Evolutionary conservation across 2,797 vertebrate genomes (phyloP), one percentile per base, ranked within the genome.

Genomic region (Sebastes nivosus): DNA sequence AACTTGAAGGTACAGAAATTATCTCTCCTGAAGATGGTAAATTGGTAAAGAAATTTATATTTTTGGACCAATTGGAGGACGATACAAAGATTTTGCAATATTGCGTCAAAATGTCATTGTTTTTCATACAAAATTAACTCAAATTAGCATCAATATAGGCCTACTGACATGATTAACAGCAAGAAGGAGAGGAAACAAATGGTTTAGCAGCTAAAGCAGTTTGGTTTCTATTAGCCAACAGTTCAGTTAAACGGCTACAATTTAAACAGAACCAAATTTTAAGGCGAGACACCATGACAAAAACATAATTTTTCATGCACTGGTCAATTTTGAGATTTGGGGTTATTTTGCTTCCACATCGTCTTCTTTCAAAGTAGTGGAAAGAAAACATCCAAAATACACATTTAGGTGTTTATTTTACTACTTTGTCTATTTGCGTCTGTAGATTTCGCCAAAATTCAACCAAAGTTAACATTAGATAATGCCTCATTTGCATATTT

Each of bases 1-100:
- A 11, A 20, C 10, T 13, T 22, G 2, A 61, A 63, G 5, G 0
- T 27, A 13, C 5, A 1, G 16, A 30, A 30, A 30, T 61, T 0
- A 32, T 52, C 27, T 52, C 16, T 52, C 1, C 42, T 8, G 3
- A 14, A 27, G 14, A 4, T 32, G 6, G 18, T n/a, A 29, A 29
- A 30, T 58, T 27, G 11, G 22, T 57, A 25, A 46, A 6, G 20
- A 52, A 52, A 52, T 1, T 16, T 46, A 2, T 8, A 20, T 52
- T 52, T 52, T n/a, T n/a, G 16, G 46, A 52, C 18, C 46, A 52
- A n/a, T 20, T 52, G 25, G 25, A 14, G 8, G 8, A n/a, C 10
- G 9, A 61, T 6, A n/a, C 30, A 32, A 24, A 25, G 14, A 57
- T 57, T 11, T 52, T 55, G 8, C 12, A 24, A 11, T 36, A 8